Conservation (phyloP, 2,888 invertebrate species). For the Petrophora chlorosata region DNA sequence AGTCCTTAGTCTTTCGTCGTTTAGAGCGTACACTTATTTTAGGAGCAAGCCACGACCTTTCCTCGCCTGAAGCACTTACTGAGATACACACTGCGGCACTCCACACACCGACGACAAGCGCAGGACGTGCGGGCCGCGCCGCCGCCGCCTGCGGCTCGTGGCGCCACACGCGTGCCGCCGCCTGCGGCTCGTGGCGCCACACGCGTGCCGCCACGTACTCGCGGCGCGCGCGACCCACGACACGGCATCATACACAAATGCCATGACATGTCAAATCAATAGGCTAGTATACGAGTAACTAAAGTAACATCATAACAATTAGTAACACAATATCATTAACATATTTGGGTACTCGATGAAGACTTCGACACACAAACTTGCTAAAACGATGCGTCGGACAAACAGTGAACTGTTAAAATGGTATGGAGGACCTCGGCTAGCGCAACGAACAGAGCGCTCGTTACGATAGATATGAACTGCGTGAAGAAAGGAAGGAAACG, state of each 20-base stretch:
- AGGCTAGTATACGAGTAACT: slow-evolving; percentile 38
- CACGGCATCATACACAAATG: slow-evolving; percentile 24
- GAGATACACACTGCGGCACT: slow-evolving; percentile 47
- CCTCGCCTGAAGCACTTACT: slow-evolving; percentile 50
- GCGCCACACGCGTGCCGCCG: slow-evolving; percentile 13
- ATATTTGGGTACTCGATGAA: slow-evolving; percentile 56
- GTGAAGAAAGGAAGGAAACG: slow-evolving; percentile 30
- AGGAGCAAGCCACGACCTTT: slow-evolving; percentile 60
- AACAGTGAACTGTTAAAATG: slow-evolving; percentile 3
- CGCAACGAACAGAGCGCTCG: slow-evolving; percentile 33
- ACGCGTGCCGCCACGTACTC: slow-evolving; percentile 13
- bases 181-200: slow-evolving; percentile 10
- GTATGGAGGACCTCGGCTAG: slow-evolving; percentile 39
- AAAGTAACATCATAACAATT: slow-evolving; percentile 63
- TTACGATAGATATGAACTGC: slow-evolving; percentile 31
- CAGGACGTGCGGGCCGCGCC: slow-evolving; percentile 25
- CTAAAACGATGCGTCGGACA: slow-evolving; percentile 33
- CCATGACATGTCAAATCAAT: slow-evolving; percentile 31
- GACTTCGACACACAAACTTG: slow-evolving; percentile 39
- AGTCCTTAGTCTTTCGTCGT: slow-evolving; percentile 78
- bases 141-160: slow-evolving; percentile 12
- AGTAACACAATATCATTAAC: slow-evolving; percentile 68
- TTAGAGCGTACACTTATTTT: slow-evolving; percentile 68
- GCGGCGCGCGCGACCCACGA: slow-evolving; percentile 8
- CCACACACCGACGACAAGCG: slow-evolving; percentile 42